Base-by-base conservation (phyloP, 2,888 invertebrate species). In the Taphrorychus bicolor region DNA sequence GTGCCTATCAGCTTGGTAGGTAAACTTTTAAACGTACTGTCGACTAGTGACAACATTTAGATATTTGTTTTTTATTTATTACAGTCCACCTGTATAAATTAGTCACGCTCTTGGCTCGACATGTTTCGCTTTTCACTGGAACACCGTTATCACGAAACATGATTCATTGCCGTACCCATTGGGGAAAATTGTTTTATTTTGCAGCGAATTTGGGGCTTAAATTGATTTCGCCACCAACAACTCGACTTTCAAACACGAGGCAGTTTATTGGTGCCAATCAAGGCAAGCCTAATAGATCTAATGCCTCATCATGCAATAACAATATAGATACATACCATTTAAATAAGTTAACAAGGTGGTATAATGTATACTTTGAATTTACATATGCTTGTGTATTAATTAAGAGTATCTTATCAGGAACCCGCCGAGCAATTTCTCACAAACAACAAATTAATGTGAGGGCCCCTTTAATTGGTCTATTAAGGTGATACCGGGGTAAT, bases 71-170 rank as follows among this genome's bases (percentile, higher is more conserved):
- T 54, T 67, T 58, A 53, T 67, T 67, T 62, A 61, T 62, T 45
- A 62, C 32, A 53, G 53, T 45, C 58, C n/a, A 61, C 62, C 62
- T 59, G 67, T 59, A 62, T 59, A 61, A 61, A 67, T 67, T 67
- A 67, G 67, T 67, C 67, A 67, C 58, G 67, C 62, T 61, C 41
- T 45, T 24, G 11, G 57, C 40, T 58, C 56, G 57, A 62, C 67
- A 67, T 59, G 59, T 67, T 62, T 67, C 58, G 61, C 23, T 62
- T 67, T 62, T 67, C 67, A 58, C 52, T 62, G 57, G 14, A 67
- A 62, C 52, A 57, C n/a, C 21, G 53, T 57, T 67, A 62, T 67
- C 67, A 67, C 67, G 67, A 67, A 62, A 67, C 48, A 67, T 67
- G 67, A 67, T 62, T 67, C 67, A 67, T 62, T 45, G 59, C 45